A percentile compares a stretch with the other conserved stretches of the same genome.
Conservation (phyloP, 2,888 invertebrate species). For the Azorinus chamasolen region DNA sequence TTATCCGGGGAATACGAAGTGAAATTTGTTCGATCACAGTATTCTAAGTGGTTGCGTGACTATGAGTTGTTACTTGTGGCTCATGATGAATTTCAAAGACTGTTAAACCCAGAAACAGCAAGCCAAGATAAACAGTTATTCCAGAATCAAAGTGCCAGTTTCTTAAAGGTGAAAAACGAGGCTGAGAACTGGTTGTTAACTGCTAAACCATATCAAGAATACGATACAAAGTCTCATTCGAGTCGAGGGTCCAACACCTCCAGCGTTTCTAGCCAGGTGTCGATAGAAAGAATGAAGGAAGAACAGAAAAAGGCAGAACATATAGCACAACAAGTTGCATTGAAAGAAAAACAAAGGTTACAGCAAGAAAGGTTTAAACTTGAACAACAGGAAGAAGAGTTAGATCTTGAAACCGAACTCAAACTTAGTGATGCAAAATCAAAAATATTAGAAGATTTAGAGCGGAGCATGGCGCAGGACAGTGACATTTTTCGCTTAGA, state of each 20-base stretch:
- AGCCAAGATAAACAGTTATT: not conserved
- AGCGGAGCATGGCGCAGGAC: not conserved
- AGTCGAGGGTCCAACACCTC: not conserved
- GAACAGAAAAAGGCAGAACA: not conserved
- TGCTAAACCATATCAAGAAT: not conserved
- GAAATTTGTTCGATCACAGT: no score
- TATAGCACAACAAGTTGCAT: not conserved
- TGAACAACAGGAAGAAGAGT: not conserved
- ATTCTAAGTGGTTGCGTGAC: not conserved
- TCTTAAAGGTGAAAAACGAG: not conserved
- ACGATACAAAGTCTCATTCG: not conserved
- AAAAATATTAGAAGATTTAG: not conserved
- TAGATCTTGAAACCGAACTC: not conserved
- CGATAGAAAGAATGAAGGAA: not conserved
- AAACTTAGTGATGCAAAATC: conserved; percentile 8
- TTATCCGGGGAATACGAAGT: no score
- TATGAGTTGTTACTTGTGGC: not conserved
- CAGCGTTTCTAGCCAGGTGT: not conserved
- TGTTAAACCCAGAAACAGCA: not conserved
- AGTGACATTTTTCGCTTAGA: no score
- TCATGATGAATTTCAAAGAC: not conserved
- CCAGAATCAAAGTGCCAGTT: not conserved
- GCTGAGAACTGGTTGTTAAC: no score
- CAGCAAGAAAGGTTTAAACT: conserved; percentile 5
- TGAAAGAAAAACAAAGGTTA: conserved; percentile 1